Conservation (phyloP, 2,797 vertebrate species). For the Clarias fuscus region DNA sequence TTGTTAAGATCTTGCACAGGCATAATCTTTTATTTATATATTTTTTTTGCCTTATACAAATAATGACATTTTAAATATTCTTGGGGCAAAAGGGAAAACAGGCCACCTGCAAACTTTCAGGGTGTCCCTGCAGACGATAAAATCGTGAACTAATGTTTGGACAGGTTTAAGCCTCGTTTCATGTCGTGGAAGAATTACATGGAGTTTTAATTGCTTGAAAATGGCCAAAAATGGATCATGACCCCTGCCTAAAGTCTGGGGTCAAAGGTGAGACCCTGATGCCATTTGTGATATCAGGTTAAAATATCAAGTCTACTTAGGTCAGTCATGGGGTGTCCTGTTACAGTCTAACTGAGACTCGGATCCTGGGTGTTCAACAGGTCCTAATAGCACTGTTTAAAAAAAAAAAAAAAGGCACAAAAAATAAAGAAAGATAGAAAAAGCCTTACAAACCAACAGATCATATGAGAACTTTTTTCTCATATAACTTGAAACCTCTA, state of each 20-base stretch:
- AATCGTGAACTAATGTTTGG: neutral
- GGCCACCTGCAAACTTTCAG: neutral
- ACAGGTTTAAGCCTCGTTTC: conserved; percentile 31
- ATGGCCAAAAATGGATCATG: conserved; percentile 25
- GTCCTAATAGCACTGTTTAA: too few relatives aligned
- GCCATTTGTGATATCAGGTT: conserved; percentile 46
- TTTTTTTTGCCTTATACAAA: neutral
- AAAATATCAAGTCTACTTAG: conserved; percentile 42
- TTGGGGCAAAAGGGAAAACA: neutral
- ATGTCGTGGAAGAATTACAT: conserved; percentile 30
- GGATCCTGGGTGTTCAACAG: too few relatives aligned
- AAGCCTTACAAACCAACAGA: too few relatives aligned
- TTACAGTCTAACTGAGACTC: conserved; percentile 13
- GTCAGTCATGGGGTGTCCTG: conserved; percentile 30
- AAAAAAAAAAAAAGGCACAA: too few relatives aligned
- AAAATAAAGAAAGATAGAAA: too few relatives aligned
- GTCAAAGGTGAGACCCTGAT: conserved; percentile 57
- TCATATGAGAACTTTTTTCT: too few relatives aligned
- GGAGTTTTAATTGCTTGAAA: conserved; percentile 16
- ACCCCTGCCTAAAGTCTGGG: conserved; percentile 38
- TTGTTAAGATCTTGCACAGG: neutral
- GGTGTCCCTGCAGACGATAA: neutral
- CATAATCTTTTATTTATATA: too few relatives aligned
- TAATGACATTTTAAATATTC: neutral
- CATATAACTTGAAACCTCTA: too few relatives aligned